These are phyloP conservation scores for Lydus trimaculatus DNA, from an alignment of 2,888 invertebrate species.

Conservation along the genomic window DNA sequence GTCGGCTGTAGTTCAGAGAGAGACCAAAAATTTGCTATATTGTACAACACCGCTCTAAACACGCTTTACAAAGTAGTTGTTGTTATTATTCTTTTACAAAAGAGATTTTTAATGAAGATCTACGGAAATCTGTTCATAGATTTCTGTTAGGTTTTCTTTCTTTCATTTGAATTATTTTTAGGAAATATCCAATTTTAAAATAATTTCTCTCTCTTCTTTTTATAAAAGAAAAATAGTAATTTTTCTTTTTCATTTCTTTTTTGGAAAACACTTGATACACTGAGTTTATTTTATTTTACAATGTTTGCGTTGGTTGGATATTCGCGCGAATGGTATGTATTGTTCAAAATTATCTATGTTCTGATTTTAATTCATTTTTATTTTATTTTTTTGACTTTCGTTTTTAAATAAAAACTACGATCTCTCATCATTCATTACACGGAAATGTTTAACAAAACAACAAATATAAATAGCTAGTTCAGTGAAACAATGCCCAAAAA, in stretches of 20 bases:
- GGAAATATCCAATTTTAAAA: background rate
- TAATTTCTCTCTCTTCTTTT: background rate
- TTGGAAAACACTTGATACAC: conserved; percentile 56
- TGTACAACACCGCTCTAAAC: conserved; percentile 1
- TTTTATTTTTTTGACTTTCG: conserved; percentile 30
- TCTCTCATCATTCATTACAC: background rate
- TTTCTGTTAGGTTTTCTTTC: background rate
- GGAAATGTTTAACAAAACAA: background rate
- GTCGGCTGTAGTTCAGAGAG: conserved; percentile 3
- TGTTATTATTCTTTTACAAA: background rate
- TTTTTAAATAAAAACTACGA: background rate
- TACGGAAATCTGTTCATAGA: background rate
- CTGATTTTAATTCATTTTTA: conserved; percentile 28
- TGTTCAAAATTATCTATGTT: conserved; percentile 45
- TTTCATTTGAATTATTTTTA: background rate
- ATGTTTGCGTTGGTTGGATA: conserved; percentile 61
- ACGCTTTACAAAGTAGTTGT: conserved; percentile 1
- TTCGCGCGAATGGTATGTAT: conserved; percentile 62
- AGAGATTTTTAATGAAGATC: background rate
- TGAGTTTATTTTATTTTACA: conserved; percentile 61
- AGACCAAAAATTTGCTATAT: background rate
- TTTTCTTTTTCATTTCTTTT: conserved; percentile 13
- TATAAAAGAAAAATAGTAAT: background rate
- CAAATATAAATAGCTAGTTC: conserved; percentile 51
- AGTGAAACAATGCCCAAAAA: conserved; percentile 57